A percentile compares a stretch with the other conserved stretches of the same genome.
Conservation (phyloP, 2,113 vertebrate species). For the Zosterops japonicus region DNA sequence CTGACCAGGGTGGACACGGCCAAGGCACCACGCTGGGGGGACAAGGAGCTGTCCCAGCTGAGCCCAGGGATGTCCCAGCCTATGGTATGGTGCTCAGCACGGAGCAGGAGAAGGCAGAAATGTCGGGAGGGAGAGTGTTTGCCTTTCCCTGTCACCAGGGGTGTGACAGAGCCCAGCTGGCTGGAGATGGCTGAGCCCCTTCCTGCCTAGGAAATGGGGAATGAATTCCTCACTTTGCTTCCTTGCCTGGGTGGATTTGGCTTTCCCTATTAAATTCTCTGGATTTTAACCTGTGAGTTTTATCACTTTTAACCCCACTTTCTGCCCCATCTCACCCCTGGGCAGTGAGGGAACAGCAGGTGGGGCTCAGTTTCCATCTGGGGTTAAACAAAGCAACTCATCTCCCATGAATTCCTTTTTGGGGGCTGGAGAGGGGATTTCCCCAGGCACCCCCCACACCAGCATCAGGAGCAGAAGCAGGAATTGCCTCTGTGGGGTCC, state of each 20-base stretch:
- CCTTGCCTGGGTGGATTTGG: background rate
- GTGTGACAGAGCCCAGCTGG: background rate
- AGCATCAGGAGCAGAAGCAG: background rate
- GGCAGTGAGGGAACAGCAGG: background rate
- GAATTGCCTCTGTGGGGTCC: background rate
- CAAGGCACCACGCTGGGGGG: background rate
- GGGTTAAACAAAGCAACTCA: background rate
- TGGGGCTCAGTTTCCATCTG: background rate
- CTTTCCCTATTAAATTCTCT: background rate
- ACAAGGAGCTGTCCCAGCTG: background rate
- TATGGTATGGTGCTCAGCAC: background rate
- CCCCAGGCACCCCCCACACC: background rate
- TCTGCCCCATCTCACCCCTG: background rate
- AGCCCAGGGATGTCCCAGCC: background rate
- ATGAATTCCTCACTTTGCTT: background rate
- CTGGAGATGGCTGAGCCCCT: background rate
- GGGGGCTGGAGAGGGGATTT: background rate
- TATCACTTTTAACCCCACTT: background rate
- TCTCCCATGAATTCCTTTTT: background rate
- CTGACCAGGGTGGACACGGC: background rate
- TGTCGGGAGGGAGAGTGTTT: background rate
- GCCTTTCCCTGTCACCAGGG: background rate
- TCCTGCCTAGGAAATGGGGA: background rate
- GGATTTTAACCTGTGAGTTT: background rate
- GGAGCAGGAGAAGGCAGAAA: background rate